Evolutionary conservation across 53 echinoderm and acorn worm genomes (phyloP).

Genomic region (Crossaster papposus): DNA sequence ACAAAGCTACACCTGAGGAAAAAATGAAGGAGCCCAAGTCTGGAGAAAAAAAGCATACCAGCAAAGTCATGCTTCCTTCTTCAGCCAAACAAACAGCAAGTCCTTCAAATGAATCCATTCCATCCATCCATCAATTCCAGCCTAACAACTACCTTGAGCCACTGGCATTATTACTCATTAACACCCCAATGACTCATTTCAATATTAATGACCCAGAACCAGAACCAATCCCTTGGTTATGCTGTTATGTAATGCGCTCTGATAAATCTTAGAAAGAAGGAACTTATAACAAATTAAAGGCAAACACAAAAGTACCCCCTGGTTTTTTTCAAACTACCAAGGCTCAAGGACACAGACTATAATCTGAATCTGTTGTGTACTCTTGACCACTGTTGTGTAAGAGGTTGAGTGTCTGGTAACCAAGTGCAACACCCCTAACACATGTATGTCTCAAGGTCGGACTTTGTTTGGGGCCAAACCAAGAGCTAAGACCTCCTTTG

Average conservation of each 20-base stretch:
- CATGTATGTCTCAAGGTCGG: constrained; percentile 19
- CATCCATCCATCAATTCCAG: not conserved
- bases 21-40: constrained; percentile 1
- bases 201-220: not conserved
- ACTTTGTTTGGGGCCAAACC: not conserved
- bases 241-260: not conserved
- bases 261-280: not conserved
- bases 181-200: constrained; percentile 2
- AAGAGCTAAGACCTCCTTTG: not conserved
- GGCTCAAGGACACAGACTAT: constrained; percentile 31
- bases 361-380: constrained; percentile 7
- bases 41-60: not conserved
- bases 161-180: not conserved
- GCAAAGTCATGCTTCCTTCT: constrained; percentile 44
- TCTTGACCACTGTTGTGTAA: constrained; percentile 39
- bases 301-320: not conserved
- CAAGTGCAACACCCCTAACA: not conserved
- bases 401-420: constrained; percentile 10
- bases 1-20: constrained; percentile 8
- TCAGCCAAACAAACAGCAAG: constrained; percentile 7
- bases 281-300: not conserved
- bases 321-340: not conserved
- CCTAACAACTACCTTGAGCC: not conserved
- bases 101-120: constrained; percentile 8
- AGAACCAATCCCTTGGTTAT: not conserved